Percentiles rank a stretch among this genome's conserved stretches.
These are phyloP conservation scores for Tympanoctomys barrerae DNA, from an alignment of 2,797 vertebrate species.

Conservation along the genomic window DNA sequence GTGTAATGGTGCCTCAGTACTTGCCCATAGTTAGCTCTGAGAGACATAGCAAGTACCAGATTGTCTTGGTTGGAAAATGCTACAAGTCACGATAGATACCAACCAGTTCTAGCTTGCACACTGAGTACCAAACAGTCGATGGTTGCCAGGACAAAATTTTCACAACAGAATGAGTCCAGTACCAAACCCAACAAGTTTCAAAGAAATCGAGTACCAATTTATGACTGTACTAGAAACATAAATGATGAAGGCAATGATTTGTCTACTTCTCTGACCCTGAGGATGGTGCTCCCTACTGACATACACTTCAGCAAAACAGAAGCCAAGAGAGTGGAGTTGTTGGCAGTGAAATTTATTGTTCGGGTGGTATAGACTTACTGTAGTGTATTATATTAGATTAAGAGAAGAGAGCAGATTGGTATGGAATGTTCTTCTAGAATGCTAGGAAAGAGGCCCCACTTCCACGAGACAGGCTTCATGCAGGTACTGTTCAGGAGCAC, in stretches of 20 bases:
- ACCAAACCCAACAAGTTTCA: not conserved
- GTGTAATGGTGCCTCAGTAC: not conserved
- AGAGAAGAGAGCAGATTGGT: constrained; percentile 37
- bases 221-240: constrained; percentile 2
- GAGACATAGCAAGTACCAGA: not conserved
- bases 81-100: not conserved
- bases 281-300: not conserved
- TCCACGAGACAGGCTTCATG: not conserved
- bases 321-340: constrained; percentile 13
- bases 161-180: not conserved
- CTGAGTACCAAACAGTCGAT: not conserved
- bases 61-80: not conserved
- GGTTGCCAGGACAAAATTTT: not conserved
- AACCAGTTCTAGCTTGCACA: not conserved
- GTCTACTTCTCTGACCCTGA: not conserved
- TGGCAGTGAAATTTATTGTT: constrained; percentile 39
- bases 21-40: not conserved
- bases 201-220: not conserved
- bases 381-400: not conserved
- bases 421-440: constrained; percentile 67
- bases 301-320: constrained; percentile 24
- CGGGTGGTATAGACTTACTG: constrained; percentile 28
- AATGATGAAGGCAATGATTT: not conserved
- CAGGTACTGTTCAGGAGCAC: not conserved
- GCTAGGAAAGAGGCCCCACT: not conserved